A percentile compares a stretch with the other conserved stretches of the same genome.
phyloP scores from a whole-genome alignment of 2,888 invertebrate genomes.

The Drosophila melanosoma region DNA sequence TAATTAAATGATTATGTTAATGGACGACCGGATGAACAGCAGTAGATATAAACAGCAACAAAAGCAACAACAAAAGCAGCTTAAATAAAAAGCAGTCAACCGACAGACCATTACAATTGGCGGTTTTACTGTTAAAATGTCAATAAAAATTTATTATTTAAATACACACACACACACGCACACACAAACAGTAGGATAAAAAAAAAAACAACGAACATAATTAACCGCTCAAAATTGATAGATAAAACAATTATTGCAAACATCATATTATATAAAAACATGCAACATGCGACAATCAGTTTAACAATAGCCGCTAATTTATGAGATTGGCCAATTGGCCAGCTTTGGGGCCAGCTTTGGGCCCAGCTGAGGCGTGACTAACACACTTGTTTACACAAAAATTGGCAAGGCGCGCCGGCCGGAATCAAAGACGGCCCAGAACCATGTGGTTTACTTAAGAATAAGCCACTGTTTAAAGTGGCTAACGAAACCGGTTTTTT shows the following conservation, averaged over 20 bases:
- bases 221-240: conserved; percentile 69
- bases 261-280: conserved; percentile 70
- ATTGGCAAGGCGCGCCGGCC: conserved; percentile 47
- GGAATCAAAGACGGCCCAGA: conserved; percentile 39
- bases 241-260: conserved; percentile 73
- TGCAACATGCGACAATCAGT: conserved; percentile 65
- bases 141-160: conserved; percentile 79
- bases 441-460: conserved; percentile 63
- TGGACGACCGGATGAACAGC: conserved; percentile 73
- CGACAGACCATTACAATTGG: conserved; percentile 74
- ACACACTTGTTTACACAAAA: conserved; percentile 8
- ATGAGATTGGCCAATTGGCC: conserved; percentile 47
- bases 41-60: conserved; percentile 56
- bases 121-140: conserved; percentile 78
- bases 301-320: conserved; percentile 55
- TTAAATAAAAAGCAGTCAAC: conserved; percentile 65
- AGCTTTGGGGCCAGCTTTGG: conserved; percentile 23
- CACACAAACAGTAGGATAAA: conserved; percentile 11
- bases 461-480: conserved; percentile 17
- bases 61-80: conserved; percentile 36
- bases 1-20: conserved; percentile 82
- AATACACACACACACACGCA: conserved; percentile 35
- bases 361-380: conserved; percentile 16
- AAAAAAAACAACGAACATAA: conserved; percentile 49
- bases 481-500: conserved; percentile 64